Conservation (phyloP, 2,888 invertebrate species). For the Synergus laeviventris region DNA sequence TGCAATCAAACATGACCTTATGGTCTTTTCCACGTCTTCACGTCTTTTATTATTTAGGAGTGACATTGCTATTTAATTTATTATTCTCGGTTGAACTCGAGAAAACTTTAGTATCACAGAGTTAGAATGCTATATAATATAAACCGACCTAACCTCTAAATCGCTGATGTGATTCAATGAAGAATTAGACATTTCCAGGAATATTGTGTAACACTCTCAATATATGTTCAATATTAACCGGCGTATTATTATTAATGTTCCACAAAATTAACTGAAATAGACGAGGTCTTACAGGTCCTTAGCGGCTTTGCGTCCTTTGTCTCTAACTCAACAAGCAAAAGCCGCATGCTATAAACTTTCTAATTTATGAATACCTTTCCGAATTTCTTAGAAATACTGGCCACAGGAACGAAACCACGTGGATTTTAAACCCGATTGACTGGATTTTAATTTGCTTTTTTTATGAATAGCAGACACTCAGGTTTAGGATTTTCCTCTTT, state of each 20-base stretch:
- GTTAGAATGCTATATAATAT: no score
- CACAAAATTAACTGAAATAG: no score
- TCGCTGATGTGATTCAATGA: not conserved
- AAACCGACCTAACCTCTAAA: not conserved
- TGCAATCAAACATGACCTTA: conserved; percentile 1
- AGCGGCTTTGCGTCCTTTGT: no score
- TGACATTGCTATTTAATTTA: not conserved
- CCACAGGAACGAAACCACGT: not conserved
- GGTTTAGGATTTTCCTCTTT: not conserved
- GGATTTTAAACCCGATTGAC: not conserved
- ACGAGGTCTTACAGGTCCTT: no score
- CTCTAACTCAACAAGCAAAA: no score
- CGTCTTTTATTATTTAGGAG: not conserved
- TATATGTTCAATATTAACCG: no score
- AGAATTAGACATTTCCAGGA: not conserved
- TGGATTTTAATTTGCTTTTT: not conserved
- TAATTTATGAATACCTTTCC: no score
- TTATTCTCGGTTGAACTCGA: no score
- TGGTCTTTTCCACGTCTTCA: not conserved
- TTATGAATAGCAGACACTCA: not conserved
- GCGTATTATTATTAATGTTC: no score
- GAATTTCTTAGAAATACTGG: not conserved
- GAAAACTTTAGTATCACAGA: not conserved
- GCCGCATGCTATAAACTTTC: no score
- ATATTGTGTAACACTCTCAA: no score